Evolutionary conservation across 2,113 vertebrate genomes (phyloP).

Genomic region (Tragelaphus imberbis): DNA sequence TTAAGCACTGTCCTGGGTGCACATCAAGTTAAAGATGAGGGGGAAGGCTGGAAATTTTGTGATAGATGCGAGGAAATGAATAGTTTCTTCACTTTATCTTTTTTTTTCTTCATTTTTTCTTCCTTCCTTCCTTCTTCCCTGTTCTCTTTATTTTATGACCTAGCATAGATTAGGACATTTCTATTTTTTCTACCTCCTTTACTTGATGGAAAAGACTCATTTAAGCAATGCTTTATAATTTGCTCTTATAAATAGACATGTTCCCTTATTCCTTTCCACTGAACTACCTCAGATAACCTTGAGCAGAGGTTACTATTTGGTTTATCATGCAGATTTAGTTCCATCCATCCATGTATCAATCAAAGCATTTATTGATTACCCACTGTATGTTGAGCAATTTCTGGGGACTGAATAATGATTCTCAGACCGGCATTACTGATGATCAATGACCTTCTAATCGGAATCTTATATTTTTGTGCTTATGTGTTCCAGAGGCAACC

Average conservation of each 20-base stretch:
- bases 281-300: neutral
- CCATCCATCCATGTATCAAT: neutral
- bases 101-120: neutral
- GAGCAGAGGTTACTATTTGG: neutral
- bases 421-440: neutral
- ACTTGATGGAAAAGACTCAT: neutral
- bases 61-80: neutral
- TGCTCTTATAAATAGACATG: neutral
- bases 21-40: neutral
- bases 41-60: neutral
- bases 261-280: neutral
- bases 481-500: neutral
- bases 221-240: neutral
- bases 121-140: neutral
- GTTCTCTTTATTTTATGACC: neutral
- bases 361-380: neutral
- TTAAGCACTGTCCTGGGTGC: fast-evolving
- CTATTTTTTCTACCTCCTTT: neutral
- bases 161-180: neutral
- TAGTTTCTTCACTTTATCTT: neutral
- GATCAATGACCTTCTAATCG: neutral
- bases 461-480: neutral
- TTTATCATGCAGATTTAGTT: neutral
- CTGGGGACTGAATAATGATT: neutral
- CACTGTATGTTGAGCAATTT: neutral